Percentiles rank a stretch among this genome's conserved stretches.
phyloP scores from a whole-genome alignment of 1,140 invertebrate genomes.

The Triops cancriformis region DNA sequence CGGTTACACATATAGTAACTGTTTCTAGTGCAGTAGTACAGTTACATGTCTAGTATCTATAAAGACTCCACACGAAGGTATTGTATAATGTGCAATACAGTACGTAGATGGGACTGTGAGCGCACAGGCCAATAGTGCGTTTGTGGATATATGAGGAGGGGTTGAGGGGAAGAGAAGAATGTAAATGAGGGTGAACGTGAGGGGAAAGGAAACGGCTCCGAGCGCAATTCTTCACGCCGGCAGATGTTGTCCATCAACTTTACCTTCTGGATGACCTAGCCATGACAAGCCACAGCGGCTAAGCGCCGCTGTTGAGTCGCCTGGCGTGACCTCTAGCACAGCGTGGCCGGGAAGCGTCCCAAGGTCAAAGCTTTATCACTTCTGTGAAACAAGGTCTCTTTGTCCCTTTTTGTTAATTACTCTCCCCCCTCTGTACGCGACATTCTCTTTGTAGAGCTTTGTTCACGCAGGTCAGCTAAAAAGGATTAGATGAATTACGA shows the following conservation, averaged over 20 bases:
- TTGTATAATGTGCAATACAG: too few species aligned
- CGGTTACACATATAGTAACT: too few species aligned
- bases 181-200: not conserved
- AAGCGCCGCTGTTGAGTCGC: too few species aligned
- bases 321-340: not conserved
- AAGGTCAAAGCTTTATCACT: slow-evolving; percentile 11
- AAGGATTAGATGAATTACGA: not conserved
- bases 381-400: not conserved
- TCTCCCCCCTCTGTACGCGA: not conserved
- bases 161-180: too few species aligned
- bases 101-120: too few species aligned
- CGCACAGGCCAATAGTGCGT: too few species aligned
- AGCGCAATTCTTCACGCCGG: not conserved
- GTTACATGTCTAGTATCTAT: too few species aligned
- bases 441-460: too few species aligned
- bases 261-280: not conserved
- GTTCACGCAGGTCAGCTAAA: not conserved
- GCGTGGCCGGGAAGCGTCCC: not conserved
- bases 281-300: not conserved
- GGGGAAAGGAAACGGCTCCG: not conserved
- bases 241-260: not conserved
- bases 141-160: too few species aligned
- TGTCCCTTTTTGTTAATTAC: not conserved
- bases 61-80: too few species aligned
- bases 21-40: too few species aligned